Conservation (phyloP, 1,140 invertebrate species). For the Zaprionus ornatus region DNA sequence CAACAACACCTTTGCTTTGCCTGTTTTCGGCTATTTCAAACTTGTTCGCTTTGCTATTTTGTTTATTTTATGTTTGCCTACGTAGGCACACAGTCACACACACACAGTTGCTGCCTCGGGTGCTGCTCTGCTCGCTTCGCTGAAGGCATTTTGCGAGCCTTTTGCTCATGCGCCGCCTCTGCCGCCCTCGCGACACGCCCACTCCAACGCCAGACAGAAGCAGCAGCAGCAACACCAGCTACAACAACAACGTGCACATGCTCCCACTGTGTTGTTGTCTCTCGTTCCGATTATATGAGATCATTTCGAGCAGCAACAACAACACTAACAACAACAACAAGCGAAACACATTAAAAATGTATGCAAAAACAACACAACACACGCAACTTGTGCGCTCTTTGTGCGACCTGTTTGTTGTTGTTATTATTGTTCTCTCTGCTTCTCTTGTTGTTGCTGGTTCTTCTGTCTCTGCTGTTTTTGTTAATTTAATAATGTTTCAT, state of each 20-base stretch:
- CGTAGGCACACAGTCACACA: conserved; percentile 18
- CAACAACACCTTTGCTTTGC: conserved; percentile 74
- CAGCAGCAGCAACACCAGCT: conserved; percentile 23
- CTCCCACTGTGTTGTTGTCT: conserved; percentile 57
- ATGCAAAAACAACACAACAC: conserved; percentile 72
- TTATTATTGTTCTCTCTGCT: conserved; percentile 30
- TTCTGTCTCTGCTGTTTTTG: conserved; percentile 23
- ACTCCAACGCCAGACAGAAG: conserved; percentile 55
- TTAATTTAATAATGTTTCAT: conserved; percentile 9
- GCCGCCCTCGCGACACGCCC: conserved; percentile 43
- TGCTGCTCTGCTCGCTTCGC: conserved; percentile 45
- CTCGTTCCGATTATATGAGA: conserved; percentile 67
- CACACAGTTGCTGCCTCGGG: background rate
- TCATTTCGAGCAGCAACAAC: conserved; percentile 66
- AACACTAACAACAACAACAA: conserved; percentile 52
- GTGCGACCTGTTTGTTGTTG: conserved; percentile 15
- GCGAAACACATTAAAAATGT: conserved; percentile 27
- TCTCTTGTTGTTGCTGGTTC: conserved; percentile 11
- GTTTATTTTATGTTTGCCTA: conserved; percentile 76
- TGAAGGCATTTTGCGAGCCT: conserved; percentile 63
- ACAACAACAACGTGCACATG: conserved; percentile 49
- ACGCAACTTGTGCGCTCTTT: conserved; percentile 33
- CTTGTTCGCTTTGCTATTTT: conserved; percentile 61
- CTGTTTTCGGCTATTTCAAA: conserved; percentile 65
- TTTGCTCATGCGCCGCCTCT: conserved; percentile 18